phyloP scores from a whole-genome alignment of 1,140 invertebrate species.

The Hydropsyche tenuis region DNA sequence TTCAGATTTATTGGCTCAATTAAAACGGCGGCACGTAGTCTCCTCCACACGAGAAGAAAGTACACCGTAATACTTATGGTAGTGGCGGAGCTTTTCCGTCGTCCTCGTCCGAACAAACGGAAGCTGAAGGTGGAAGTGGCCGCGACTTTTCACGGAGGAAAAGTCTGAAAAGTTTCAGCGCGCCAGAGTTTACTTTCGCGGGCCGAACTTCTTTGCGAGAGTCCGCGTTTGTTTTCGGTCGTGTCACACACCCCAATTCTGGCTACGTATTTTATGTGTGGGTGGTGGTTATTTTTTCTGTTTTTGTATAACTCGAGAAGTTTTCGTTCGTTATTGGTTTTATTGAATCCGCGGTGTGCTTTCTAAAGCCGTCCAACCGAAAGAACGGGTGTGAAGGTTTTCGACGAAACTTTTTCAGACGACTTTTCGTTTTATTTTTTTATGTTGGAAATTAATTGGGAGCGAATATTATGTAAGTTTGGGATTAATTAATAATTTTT shows the following conservation, averaged over 20 bases:
- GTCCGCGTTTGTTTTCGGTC: constrained; percentile 7
- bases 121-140: background rate
- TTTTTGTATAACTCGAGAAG: background rate
- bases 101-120: background rate
- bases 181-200: constrained; percentile 14
- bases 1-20: constrained; percentile 43
- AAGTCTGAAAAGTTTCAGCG: constrained; percentile 28
- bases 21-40: constrained; percentile 40
- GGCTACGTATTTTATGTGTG: too few species aligned
- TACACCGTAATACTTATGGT: background rate
- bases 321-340: constrained; percentile 12
- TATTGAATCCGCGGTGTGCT: constrained; percentile 12
- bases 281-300: too few species aligned
- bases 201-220: background rate
- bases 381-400: background rate
- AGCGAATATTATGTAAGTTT: too few species aligned
- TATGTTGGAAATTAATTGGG: too few species aligned
- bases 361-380: background rate
- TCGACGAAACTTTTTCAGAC: background rate
- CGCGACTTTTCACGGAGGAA: constrained; percentile 2
- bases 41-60: background rate
- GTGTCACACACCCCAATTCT: background rate
- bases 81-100: constrained; percentile 4
- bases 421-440: too few species aligned
- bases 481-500: too few species aligned